Base-by-base conservation (phyloP, 2,888 invertebrate genomes). In the Hydrotaea diabolus region DNA sequence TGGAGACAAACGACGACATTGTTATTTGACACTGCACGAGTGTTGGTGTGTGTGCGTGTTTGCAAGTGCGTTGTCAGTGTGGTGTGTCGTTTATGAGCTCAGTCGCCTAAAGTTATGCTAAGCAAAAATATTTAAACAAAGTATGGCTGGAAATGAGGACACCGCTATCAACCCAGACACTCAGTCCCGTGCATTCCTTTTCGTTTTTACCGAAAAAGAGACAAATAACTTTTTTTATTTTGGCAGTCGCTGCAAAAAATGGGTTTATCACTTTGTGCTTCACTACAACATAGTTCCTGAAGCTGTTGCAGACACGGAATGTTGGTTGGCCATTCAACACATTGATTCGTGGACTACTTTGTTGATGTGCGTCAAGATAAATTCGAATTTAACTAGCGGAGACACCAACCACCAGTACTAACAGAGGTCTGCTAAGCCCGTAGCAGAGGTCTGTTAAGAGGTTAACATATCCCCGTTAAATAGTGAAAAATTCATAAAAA, bases 1-100 rank as follows among this genome's bases (percentile, higher is more conserved):
- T 19, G 39, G 57, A 36, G 3, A 9, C 53, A 31, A 39, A 4
- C 13, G 9, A 71, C 62, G 31, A 36, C 57, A 23, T 77, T 73
- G 57, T 19, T 55, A 53, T 49, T 59, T 26, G 57, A 17, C 36
- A 62, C 31, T 31, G 64, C 31, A n/a, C n/a, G 31, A 5, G 57
- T 39, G 39, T 39, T 8, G 4, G 39, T 39, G 39, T 39, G 13
- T 55, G 64, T 64, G 26, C 17, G 46, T 78, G 75, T 8, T 3
- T 39, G 39, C 9, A 39, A 11, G 8, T 39, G 39, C 13, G 7
- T 39, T 39, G 39, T 36, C 76, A 77, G 72, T 82, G 76, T 62
- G 62, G 81, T 71, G 81, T 82, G 85, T 46, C 85, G 81, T 81
- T 85, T 82, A 85, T 85, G 85, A 82, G 85, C 79, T 85, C 62